phyloP scores from a whole-genome alignment of 2,113 vertebrate species.

The Halichoeres trimaculatus region DNA sequence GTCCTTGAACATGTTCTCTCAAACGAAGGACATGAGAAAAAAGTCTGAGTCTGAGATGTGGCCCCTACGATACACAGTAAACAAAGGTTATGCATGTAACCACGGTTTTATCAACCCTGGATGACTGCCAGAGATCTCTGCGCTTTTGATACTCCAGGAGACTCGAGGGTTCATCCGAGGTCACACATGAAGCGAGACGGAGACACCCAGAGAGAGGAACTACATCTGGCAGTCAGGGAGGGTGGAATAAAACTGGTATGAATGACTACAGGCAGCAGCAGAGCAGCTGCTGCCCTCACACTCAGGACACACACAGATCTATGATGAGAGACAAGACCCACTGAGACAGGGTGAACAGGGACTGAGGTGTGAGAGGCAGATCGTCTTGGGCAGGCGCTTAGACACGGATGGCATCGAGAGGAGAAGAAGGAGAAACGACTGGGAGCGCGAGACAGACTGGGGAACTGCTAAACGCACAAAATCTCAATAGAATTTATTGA shows the following conservation, averaged over 20 bases:
- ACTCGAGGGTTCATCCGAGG: no score
- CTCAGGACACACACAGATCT: slow-evolving; percentile 25
- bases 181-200: no score
- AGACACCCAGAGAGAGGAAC: no score
- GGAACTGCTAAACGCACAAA: slow-evolving; percentile 26
- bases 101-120: no score
- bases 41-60: slow-evolving; percentile 32
- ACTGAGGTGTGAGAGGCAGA: slow-evolving; percentile 16
- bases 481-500: slow-evolving; percentile 18
- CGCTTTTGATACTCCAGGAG: no score
- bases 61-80: slow-evolving; percentile 41
- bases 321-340: slow-evolving; percentile 58
- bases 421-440: not conserved
- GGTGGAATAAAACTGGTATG: not conserved
- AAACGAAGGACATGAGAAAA: slow-evolving; percentile 36
- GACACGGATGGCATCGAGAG: slow-evolving; percentile 28
- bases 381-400: slow-evolving; percentile 7
- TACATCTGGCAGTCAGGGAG: no score
- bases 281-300: slow-evolving; percentile 17
- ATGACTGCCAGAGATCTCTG: no score
- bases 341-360: slow-evolving; percentile 11
- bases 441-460: slow-evolving; percentile 33
- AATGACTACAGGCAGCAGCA: not conserved
- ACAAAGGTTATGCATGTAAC: no score
- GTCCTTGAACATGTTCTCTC: slow-evolving; percentile 36